phyloP scores from a whole-genome alignment of 1,140 invertebrate species.

The Anagrus nilaparvatae region DNA sequence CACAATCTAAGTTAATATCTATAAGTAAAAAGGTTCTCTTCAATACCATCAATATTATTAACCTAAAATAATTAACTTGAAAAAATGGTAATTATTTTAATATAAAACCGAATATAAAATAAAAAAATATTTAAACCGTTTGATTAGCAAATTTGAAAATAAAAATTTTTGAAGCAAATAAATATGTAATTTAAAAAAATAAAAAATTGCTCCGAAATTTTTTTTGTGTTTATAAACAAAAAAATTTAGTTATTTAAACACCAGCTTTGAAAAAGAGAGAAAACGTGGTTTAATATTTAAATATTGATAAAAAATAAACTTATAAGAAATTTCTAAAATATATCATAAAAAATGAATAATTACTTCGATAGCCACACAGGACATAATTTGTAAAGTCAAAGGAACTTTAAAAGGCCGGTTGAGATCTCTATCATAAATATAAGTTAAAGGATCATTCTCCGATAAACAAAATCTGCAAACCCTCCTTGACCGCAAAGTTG shows the following conservation, averaged over 20 bases:
- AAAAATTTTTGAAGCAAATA: background rate
- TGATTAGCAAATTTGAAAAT: too few relatives aligned
- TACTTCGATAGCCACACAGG: conserved; percentile 66
- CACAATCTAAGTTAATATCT: too few relatives aligned
- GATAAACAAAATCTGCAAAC: conserved; percentile 64
- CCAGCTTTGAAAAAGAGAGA: too few relatives aligned
- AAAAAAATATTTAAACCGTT: too few relatives aligned
- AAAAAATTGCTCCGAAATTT: background rate
- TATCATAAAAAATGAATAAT: conserved; percentile 17
- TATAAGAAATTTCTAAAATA: background rate
- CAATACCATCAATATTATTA: too few relatives aligned
- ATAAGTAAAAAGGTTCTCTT: too few relatives aligned
- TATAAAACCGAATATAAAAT: too few relatives aligned
- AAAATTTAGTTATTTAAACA: too few relatives aligned
- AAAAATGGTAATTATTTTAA: too few relatives aligned
- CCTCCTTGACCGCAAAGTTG: conserved; percentile 46
- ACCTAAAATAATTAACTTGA: too few relatives aligned
- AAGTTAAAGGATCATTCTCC: conserved; percentile 46
- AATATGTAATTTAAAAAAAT: background rate
- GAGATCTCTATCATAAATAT: conserved; percentile 52
- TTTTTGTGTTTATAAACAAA: too few relatives aligned
- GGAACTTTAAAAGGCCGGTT: conserved; percentile 44
- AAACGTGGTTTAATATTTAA: too few relatives aligned
- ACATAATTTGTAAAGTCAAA: conserved; percentile 61
- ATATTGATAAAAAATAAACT: background rate